phyloP scores from a whole-genome alignment of 2,113 vertebrate species.

The Callospermophilus lateralis region DNA sequence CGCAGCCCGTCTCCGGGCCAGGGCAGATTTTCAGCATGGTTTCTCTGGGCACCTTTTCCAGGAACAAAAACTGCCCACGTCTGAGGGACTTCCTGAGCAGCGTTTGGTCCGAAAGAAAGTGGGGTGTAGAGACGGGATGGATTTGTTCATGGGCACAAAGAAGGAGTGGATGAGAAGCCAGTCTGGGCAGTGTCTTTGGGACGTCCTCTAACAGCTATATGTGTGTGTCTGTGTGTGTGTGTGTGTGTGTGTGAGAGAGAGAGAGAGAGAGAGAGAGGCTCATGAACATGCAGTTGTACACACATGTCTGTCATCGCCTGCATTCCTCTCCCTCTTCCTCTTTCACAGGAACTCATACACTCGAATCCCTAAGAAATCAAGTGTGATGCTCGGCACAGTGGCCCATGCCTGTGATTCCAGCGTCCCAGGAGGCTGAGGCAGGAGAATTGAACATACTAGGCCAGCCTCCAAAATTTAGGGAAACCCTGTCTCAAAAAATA shows the following conservation, averaged over 20 bases:
- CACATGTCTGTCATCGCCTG: neutral
- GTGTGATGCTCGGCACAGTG: too few relatives aligned
- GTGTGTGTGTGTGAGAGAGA: neutral
- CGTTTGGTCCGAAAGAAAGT: neutral
- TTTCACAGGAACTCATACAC: neutral
- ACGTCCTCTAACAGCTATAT: neutral
- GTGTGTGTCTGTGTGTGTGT: neutral
- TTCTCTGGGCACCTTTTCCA: slow-evolving; percentile 57
- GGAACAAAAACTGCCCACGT: slow-evolving; percentile 40
- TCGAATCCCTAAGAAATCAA: neutral
- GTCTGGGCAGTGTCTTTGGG: neutral
- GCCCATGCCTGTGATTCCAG: too few relatives aligned
- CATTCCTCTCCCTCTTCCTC: neutral
- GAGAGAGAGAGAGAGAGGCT: too few relatives aligned
- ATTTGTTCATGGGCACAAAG: neutral
- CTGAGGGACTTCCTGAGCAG: neutral
- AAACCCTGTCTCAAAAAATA: too few relatives aligned
- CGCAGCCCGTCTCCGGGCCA: neutral
- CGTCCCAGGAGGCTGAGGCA: too few relatives aligned
- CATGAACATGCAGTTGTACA: neutral
- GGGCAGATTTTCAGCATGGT: neutral
- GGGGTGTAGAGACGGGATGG: neutral
- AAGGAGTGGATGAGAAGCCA: neutral
- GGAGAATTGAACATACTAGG: too few relatives aligned
- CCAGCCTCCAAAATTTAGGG: too few relatives aligned